Conservation (phyloP, 2,888 invertebrate species). For the Pimpla rufipes region DNA sequence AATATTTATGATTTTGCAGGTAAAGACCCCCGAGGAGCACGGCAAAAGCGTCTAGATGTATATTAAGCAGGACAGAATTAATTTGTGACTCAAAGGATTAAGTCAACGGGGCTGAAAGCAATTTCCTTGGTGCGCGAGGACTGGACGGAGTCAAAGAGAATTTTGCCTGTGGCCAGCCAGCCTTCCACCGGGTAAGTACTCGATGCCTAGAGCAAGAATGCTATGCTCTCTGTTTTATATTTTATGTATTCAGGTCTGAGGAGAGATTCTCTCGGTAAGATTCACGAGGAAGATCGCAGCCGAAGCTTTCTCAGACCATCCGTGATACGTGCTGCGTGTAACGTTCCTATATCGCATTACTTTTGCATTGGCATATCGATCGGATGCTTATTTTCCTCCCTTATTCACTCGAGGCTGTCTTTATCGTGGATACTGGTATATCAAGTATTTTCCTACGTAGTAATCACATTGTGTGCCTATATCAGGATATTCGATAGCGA, state of each 20-base stretch:
- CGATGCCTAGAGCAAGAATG: not conserved
- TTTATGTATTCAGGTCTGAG: constrained; percentile 26
- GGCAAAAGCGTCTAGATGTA: not conserved
- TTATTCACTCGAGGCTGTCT: constrained; percentile 12
- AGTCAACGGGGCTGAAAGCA: constrained; percentile 31
- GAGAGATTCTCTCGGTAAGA: constrained; percentile 28
- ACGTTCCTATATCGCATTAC: not conserved
- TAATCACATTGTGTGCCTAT: constrained; percentile 5
- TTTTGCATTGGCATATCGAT: constrained; percentile 18
- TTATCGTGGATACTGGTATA: not conserved
- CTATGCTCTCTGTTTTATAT: constrained; percentile 29
- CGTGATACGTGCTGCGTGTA: not conserved
- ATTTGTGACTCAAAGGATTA: constrained; percentile 25
- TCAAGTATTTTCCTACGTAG: not conserved
- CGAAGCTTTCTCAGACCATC: not conserved
- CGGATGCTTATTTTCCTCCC: constrained; percentile 5
- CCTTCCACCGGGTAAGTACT: not conserved
- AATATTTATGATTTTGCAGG: not conserved
- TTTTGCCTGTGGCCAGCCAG: not conserved
- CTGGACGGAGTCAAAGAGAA: constrained; percentile 33
- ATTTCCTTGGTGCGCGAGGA: constrained; percentile 15
- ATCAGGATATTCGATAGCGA: not conserved
- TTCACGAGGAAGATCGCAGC: constrained; percentile 22
- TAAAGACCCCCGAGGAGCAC: no score
- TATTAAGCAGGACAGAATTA: constrained; percentile 13